phyloP scores from a whole-genome alignment of 2,888 invertebrate genomes.

The Synanthedon vespiformis region DNA sequence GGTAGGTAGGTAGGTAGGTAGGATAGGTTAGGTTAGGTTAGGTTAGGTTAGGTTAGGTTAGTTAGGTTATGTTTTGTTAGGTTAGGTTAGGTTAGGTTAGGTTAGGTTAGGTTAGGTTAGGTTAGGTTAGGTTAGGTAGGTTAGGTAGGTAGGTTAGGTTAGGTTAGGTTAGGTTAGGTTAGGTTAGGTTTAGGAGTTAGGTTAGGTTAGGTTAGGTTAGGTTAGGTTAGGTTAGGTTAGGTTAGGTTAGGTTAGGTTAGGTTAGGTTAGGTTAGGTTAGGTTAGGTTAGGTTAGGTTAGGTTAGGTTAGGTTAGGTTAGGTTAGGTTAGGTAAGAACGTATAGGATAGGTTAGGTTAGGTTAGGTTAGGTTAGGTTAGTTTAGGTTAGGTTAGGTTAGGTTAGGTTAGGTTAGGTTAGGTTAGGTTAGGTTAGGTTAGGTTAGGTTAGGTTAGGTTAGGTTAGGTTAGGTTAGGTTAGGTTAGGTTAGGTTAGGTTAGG shows the following conservation, averaged over 20 bases:
- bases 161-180: slow-evolving; percentile 9
- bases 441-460: slow-evolving; percentile 10
- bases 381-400: slow-evolving; percentile 4
- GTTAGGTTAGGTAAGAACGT: slow-evolving; percentile 2
- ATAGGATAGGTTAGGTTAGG: slow-evolving; percentile 7
- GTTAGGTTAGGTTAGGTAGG: slow-evolving; percentile 11
- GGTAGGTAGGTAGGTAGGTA: slow-evolving; percentile 10
- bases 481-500: slow-evolving; percentile 2
- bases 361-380: slow-evolving; percentile 11
- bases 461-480: slow-evolving; percentile 6
- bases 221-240: slow-evolving; percentile 8
- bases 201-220: slow-evolving; percentile 8
- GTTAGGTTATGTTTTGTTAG: slow-evolving; percentile 10
- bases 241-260: slow-evolving; percentile 5
- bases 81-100: slow-evolving; percentile 12
- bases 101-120: slow-evolving; percentile 12
- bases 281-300: slow-evolving; percentile 9
- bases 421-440: slow-evolving; percentile 7
- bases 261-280: slow-evolving; percentile 7
- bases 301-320: slow-evolving; percentile 9
- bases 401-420: slow-evolving; percentile 6
- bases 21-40: slow-evolving; percentile 10
- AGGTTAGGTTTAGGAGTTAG: slow-evolving; percentile 8
- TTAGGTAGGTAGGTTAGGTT: slow-evolving; percentile 8
- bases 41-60: slow-evolving; percentile 10